A percentile compares a stretch with the other conserved stretches of the same genome.
Evolutionary conservation across 2,797 vertebrate species (phyloP).

Genomic region (Channa striata): DNA sequence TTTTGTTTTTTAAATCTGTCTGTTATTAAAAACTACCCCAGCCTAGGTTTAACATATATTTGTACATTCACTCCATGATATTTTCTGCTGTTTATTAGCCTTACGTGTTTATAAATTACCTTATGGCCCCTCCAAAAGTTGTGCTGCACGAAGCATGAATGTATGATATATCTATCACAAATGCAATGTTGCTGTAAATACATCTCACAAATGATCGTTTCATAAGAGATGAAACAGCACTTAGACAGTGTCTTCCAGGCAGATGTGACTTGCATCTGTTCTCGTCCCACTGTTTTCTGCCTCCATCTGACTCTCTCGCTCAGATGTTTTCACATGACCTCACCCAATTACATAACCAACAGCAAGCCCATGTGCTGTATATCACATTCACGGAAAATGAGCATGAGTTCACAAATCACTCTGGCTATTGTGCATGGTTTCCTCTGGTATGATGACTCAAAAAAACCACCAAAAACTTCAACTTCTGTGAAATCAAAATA

Average conservation of each 20-base stretch:
- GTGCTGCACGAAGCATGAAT: background rate
- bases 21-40: constrained; percentile 7
- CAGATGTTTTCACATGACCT: constrained; percentile 45
- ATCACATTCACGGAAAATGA: constrained; percentile 41
- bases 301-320: constrained; percentile 38
- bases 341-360: constrained; percentile 68
- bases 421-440: background rate
- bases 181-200: background rate
- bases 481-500: background rate
- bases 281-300: constrained; percentile 23
- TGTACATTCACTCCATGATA: background rate
- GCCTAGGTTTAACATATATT: background rate
- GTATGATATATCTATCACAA: background rate
- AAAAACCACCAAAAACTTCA: no score
- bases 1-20: no score
- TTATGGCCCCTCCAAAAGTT: constrained; percentile 6
- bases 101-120: constrained; percentile 41
- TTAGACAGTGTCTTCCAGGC: constrained; percentile 15
- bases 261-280: constrained; percentile 38
- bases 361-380: constrained; percentile 17
- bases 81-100: constrained; percentile 7
- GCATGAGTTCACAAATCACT: constrained; percentile 15
- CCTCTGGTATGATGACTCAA: background rate
- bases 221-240: background rate
- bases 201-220: background rate